phyloP scores from a whole-genome alignment of 2,888 invertebrate species.

The Mystacides longicornis region DNA sequence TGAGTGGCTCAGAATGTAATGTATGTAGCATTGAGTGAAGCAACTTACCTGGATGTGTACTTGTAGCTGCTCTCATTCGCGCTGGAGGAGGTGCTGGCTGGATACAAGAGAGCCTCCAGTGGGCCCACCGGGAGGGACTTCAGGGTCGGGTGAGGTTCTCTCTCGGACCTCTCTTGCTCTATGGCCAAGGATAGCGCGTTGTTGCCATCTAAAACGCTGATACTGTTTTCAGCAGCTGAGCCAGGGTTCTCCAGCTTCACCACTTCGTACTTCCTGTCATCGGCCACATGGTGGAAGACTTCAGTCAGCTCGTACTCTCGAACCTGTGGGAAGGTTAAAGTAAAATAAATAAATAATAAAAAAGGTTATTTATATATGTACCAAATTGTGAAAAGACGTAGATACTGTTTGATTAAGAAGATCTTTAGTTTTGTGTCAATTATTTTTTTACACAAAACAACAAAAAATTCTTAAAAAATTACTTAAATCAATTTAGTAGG shows the following conservation, averaged over 20 bases:
- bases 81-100: slow-evolving; percentile 43
- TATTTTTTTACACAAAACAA: too few species aligned
- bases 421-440: too few species aligned
- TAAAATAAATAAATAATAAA: too few species aligned
- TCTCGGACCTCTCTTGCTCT: slow-evolving; percentile 68
- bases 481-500: too few species aligned
- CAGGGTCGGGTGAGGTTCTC: slow-evolving; percentile 50
- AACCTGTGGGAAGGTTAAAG: slow-evolving; percentile 55
- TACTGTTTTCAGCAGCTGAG: slow-evolving; percentile 45
- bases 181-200: slow-evolving; percentile 70
- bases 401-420: too few species aligned
- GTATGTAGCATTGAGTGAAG: background rate
- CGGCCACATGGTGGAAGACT: slow-evolving; percentile 76
- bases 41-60: slow-evolving; percentile 35
- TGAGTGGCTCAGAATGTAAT: too few species aligned
- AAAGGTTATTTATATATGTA: too few species aligned
- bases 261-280: slow-evolving; percentile 69
- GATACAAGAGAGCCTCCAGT: too few species aligned
- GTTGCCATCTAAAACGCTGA: slow-evolving; percentile 61
- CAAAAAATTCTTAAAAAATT: too few species aligned
- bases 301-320: slow-evolving; percentile 84
- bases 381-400: too few species aligned
- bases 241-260: slow-evolving; percentile 52
- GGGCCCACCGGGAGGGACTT: slow-evolving; percentile 20
- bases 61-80: slow-evolving; percentile 41